Evolutionary conservation across 2,797 vertebrate species (phyloP).

Genomic region (Pipistrellus pipistrellus): DNA sequence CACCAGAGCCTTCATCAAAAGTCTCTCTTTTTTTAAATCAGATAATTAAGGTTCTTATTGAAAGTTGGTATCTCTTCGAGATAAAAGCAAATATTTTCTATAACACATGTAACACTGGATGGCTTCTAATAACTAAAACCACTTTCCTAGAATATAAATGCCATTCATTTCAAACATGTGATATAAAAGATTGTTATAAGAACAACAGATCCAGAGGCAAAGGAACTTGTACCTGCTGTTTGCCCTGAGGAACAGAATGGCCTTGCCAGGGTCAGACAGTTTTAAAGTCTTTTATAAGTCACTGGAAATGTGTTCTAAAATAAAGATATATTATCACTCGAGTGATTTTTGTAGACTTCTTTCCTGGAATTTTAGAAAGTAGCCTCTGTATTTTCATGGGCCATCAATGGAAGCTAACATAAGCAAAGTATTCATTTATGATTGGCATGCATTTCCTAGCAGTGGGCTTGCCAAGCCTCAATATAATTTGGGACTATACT

Average conservation of each 20-base stretch:
- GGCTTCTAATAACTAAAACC: slow-evolving; percentile 59
- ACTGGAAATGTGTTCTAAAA: not conserved
- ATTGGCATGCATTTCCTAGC: not conserved
- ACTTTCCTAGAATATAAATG: slow-evolving; percentile 42
- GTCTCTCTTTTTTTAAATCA: slow-evolving; percentile 10
- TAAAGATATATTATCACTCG: not conserved
- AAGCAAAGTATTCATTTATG: slow-evolving; percentile 43
- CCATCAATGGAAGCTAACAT: not conserved
- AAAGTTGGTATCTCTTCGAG: slow-evolving; percentile 26
- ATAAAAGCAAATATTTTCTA: slow-evolving; percentile 1
- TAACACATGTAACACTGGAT: not conserved
- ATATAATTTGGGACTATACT: not conserved
- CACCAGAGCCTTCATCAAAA: slow-evolving; percentile 24
- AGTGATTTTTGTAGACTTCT: not conserved
- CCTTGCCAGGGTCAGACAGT: not conserved
- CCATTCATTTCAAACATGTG: not conserved
- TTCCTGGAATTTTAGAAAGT: slow-evolving; percentile 13
- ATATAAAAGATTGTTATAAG: not conserved
- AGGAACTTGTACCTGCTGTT: not conserved
- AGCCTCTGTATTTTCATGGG: not conserved
- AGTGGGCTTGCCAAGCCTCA: not conserved
- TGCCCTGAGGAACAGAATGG: not conserved
- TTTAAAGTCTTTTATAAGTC: slow-evolving; percentile 35
- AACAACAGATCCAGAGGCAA: not conserved
- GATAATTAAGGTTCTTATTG: not conserved